Base-by-base conservation (phyloP, 1,140 invertebrate species). In the Rhagoletis zephyria region DNA sequence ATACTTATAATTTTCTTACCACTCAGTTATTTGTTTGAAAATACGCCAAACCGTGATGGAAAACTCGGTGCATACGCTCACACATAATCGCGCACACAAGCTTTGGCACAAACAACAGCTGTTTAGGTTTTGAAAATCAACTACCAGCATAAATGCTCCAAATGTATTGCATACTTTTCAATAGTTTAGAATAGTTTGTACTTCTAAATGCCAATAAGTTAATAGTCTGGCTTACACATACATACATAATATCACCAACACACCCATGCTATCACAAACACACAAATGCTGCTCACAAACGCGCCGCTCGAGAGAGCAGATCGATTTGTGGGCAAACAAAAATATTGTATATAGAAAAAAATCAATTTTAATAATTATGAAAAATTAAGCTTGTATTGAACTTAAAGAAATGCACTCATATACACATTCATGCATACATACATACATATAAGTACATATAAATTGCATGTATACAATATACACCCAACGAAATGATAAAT, bases 401-500 rank as follows among this genome's bases (percentile, higher is more conserved):
- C 4, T 56, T 10, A 81, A 81, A 3, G 19, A 56, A 81, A 81
- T 81, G 48, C 19, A 81, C 48, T 51, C 74, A 81, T 81, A 81
- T 16, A 51, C 56, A 56, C 74, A 81, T 81, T 56, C 48, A 81
- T 81, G 56, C 42, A 48, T 81, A 81, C 14, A 81, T 81, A 74
- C 14, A 70, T 16, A 70, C 19, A 70, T 40, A 40, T 30, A 67
- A 4, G 16, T 64, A 64, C 16, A 64, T 70, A 77, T 51, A 77
- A 56, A 81, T 42, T 56, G 45, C 51, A 45, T 81, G 74, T 48
- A 81, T 81, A 48, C 56, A 81, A 56, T 89, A 89, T 88, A 89
- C 89, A 89, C 88, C 56, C 70, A 89, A 89, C 89, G 88, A 88
- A 89, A 89, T 85, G 87, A 88, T 16, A 56, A 88, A 89, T 90